Evolutionary conservation across 2,888 invertebrate species (phyloP).

Genomic region (Hypena proboscidalis): DNA sequence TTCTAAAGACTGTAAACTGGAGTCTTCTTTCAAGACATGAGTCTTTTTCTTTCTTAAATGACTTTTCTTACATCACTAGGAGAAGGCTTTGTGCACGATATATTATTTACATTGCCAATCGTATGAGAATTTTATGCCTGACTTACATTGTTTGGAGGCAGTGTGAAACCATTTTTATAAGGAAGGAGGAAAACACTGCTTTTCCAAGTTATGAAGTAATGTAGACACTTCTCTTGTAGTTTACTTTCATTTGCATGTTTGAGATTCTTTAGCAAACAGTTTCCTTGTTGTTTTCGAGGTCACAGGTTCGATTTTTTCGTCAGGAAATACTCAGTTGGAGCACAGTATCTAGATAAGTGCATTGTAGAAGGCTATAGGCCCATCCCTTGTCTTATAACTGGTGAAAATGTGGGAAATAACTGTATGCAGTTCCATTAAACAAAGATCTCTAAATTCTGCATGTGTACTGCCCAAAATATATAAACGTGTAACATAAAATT

Average conservation of each 20-base stretch:
- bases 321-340: no score
- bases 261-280: no score
- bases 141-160: constrained; percentile 19
- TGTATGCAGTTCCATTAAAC: constrained; percentile 5
- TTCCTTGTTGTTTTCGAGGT: no score
- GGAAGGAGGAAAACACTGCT: not conserved
- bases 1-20: no score
- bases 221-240: not conserved
- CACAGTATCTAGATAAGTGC: no score
- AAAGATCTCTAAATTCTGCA: constrained; percentile 8
- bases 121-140: constrained; percentile 23
- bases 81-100: constrained; percentile 23
- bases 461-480: constrained; percentile 15
- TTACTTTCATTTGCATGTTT: not conserved
- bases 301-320: no score
- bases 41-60: no score
- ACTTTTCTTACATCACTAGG: no score
- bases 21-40: no score
- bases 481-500: constrained; percentile 51
- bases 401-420: no score
- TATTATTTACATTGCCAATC: constrained; percentile 41
- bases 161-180: constrained; percentile 9
- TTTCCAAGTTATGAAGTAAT: constrained; percentile 1
- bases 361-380: no score
- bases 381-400: no score